Evolutionary conservation across 1,140 invertebrate genomes (phyloP).

Genomic region (Anastatus disparis): DNA sequence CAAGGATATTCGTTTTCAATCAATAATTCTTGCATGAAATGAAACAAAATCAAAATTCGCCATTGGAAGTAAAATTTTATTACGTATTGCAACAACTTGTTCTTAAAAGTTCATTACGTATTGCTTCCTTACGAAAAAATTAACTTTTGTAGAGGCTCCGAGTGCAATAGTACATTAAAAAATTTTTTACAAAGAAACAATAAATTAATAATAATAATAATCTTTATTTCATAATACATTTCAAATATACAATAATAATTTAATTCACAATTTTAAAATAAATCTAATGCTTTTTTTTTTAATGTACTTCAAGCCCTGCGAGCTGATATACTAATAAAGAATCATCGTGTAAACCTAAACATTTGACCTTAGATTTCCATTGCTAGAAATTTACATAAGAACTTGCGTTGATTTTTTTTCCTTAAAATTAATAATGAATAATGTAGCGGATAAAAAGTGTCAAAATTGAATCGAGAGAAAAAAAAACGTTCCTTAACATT

Average conservation of each 20-base stretch:
- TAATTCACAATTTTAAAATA: not conserved
- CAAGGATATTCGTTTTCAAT: not conserved
- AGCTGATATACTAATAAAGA: constrained; percentile 16
- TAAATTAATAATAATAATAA: too few relatives aligned
- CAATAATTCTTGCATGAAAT: constrained; percentile 4
- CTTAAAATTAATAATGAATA: not conserved
- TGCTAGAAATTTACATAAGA: not conserved
- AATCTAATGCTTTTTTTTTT: constrained; percentile 12
- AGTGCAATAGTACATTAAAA: constrained; percentile 9
- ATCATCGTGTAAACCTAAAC: constrained; percentile 8
- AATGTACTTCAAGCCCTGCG: not conserved
- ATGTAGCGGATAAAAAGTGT: too few relatives aligned
- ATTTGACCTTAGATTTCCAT: not conserved
- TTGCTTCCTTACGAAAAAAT: constrained; percentile 26
- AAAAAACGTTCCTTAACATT: too few relatives aligned
- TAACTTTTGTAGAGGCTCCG: constrained; percentile 21
- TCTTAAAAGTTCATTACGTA: too few relatives aligned
- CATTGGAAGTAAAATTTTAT: constrained; percentile 31
- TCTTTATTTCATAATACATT: too few relatives aligned
- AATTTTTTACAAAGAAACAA: too few relatives aligned
- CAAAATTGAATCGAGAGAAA: too few relatives aligned
- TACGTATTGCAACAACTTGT: constrained; percentile 36
- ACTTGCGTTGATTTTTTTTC: constrained; percentile 27
- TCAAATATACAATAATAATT: too few relatives aligned
- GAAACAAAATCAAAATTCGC: not conserved